Percentiles rank a stretch among this genome's conserved stretches.
Evolutionary conservation across 2,888 invertebrate species (phyloP).

Genomic region (Tetragonula carbonaria): DNA sequence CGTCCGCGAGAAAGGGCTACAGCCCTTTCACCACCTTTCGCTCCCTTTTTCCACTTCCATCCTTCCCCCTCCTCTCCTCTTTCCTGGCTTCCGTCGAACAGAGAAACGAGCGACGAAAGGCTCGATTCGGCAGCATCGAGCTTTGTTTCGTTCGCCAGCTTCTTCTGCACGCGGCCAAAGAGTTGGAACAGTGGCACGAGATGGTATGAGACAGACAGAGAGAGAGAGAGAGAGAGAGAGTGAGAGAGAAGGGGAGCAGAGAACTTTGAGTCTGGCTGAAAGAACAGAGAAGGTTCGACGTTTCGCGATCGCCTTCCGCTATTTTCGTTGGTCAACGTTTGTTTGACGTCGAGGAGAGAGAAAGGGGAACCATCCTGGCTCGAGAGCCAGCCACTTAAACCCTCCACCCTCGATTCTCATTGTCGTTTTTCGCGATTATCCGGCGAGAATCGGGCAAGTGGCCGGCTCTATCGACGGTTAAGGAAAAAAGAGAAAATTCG

Average conservation of each 20-base stretch:
- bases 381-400: slow-evolving; percentile 37
- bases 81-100: background rate
- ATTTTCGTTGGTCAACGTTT: slow-evolving; percentile 44
- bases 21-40: slow-evolving; percentile 3
- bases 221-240: background rate
- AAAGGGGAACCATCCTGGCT: background rate
- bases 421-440: slow-evolving; percentile 50
- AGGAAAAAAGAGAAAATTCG: background rate
- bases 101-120: slow-evolving; percentile 13
- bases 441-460: slow-evolving; percentile 41
- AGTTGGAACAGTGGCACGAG: background rate
- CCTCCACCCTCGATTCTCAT: slow-evolving; percentile 10
- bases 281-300: slow-evolving; percentile 4
- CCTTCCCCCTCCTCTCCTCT: no score
- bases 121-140: background rate
- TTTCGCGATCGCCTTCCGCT: slow-evolving; percentile 29
- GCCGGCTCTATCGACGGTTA: slow-evolving; percentile 28
- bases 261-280: background rate
- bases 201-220: background rate
- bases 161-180: slow-evolving; percentile 2
- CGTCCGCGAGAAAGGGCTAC: slow-evolving; percentile 20
- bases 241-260: background rate
- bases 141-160: slow-evolving; percentile 33
- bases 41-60: background rate
- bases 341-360: background rate